phyloP scores from a whole-genome alignment of 2,113 vertebrate genomes.

The Pampusana beccarii region DNA sequence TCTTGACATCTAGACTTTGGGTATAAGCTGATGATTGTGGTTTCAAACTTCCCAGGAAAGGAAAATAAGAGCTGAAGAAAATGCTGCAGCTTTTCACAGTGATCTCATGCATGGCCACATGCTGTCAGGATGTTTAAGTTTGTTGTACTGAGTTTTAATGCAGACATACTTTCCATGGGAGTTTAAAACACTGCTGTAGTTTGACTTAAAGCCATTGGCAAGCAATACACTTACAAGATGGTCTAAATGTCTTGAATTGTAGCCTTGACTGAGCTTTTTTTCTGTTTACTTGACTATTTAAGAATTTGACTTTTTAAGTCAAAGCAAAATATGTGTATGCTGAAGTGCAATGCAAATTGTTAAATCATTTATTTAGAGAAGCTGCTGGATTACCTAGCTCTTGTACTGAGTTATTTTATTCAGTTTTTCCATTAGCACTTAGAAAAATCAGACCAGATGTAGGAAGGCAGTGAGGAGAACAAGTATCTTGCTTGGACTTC shows the following conservation, averaged over 20 bases:
- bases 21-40: slow-evolving; percentile 31
- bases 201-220: slow-evolving; percentile 27
- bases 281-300: not conserved
- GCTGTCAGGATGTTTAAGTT: slow-evolving; percentile 53
- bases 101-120: slow-evolving; percentile 44
- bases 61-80: slow-evolving; percentile 36
- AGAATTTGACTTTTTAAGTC: not conserved
- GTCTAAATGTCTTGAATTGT: not conserved
- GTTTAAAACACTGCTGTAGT: slow-evolving; percentile 37
- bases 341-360: not conserved
- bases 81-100: slow-evolving; percentile 25
- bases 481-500: not conserved
- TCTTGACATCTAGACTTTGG: slow-evolving; percentile 23
- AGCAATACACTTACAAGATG: not conserved
- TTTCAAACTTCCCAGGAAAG: slow-evolving; percentile 27
- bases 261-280: not conserved
- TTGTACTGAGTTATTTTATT: not conserved
- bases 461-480: not conserved
- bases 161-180: slow-evolving; percentile 40
- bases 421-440: not conserved
- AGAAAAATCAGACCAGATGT: not conserved
- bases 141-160: slow-evolving; percentile 34
- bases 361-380: not conserved
- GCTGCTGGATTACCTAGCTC: not conserved
- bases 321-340: not conserved